Conservation (phyloP, 2,797 vertebrate species). For the Emydoidea blandingii region DNA sequence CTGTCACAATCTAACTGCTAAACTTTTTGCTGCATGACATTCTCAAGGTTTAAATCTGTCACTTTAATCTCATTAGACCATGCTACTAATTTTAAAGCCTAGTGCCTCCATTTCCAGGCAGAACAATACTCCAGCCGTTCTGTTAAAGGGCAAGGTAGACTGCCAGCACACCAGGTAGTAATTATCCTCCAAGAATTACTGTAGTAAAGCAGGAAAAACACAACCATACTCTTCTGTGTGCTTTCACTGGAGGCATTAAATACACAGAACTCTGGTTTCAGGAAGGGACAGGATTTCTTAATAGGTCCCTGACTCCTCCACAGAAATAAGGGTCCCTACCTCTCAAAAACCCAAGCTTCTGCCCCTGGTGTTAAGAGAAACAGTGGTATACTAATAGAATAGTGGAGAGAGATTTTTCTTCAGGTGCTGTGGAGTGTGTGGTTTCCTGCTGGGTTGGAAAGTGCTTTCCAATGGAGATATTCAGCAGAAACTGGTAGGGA, state of each 20-base stretch:
- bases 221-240: neutral
- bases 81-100: conserved; percentile 69
- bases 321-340: neutral
- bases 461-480: neutral
- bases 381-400: neutral
- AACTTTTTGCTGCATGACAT: conserved; percentile 32
- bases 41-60: conserved; percentile 61
- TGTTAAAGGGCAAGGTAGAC: conserved; percentile 32
- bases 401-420: neutral
- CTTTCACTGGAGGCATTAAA: conserved; percentile 46
- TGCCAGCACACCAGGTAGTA: conserved; percentile 23
- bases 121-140: conserved; percentile 16
- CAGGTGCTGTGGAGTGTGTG: neutral
- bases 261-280: conserved; percentile 31
- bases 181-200: conserved; percentile 59
- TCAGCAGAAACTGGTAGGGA: neutral
- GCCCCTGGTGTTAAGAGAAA: neutral
- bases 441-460: neutral
- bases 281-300: neutral
- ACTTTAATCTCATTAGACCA: conserved; percentile 36
- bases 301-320: neutral
- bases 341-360: neutral
- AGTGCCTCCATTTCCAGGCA: conserved; percentile 46
- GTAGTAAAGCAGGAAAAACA: conserved; percentile 19
- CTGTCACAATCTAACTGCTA: conserved; percentile 23